Percentiles rank a stretch among this genome's conserved stretches.
phyloP scores from a whole-genome alignment of 1,140 invertebrate species.

The Ceratosolen solmsi region DNA sequence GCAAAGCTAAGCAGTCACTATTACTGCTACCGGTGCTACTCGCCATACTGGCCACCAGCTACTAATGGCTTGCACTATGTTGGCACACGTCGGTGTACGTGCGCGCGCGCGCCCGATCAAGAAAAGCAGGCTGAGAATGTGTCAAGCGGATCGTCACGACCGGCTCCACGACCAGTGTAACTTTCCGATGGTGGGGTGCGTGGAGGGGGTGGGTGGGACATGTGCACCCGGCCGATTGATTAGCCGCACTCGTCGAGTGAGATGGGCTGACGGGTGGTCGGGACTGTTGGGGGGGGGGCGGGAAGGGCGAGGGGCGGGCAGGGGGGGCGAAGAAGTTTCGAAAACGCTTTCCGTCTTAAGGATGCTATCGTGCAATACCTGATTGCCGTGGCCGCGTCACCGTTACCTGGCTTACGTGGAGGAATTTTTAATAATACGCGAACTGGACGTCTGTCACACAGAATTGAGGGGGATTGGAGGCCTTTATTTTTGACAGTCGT shows the following conservation, averaged over 20 bases:
- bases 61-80: constrained; percentile 4
- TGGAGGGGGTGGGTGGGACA: background rate
- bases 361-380: constrained; percentile 35
- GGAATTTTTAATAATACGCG: constrained; percentile 4
- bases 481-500: background rate
- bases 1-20: constrained; percentile 3
- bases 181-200: too few species aligned
- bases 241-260: background rate
- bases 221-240: constrained; percentile 22
- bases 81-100: too few species aligned
- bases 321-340: constrained; percentile 14
- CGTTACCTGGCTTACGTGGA: background rate
- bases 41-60: background rate
- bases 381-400: background rate
- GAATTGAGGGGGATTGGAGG: background rate
- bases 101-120: constrained; percentile 2
- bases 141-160: constrained; percentile 40
- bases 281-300: background rate
- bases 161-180: constrained; percentile 17
- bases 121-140: constrained; percentile 36
- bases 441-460: background rate
- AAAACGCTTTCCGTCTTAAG: constrained; percentile 40
- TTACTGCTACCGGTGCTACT: background rate
- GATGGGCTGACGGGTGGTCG: too few species aligned
- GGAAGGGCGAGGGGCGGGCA: too few species aligned